A percentile compares a stretch with the other conserved stretches of the same genome.
These are phyloP conservation scores for Listrodromus nycthemerus DNA, from an alignment of 2,888 invertebrate species.

Conservation along the genomic window DNA sequence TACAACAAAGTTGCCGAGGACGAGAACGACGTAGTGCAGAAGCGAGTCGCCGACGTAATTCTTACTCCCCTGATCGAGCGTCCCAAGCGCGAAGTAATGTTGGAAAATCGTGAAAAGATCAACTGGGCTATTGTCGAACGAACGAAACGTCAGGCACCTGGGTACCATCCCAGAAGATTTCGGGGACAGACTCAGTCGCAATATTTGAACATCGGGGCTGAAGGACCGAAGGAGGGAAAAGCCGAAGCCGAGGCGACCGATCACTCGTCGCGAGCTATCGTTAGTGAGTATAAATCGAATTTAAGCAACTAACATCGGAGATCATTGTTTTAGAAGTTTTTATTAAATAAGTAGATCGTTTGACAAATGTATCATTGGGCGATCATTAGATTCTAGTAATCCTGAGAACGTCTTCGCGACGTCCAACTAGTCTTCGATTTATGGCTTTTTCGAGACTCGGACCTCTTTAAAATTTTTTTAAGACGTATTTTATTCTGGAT, in stretches of 20 bases:
- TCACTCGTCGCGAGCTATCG: constrained; percentile 89
- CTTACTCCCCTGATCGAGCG: constrained; percentile 73
- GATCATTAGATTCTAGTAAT: background rate
- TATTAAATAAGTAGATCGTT: background rate
- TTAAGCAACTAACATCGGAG: background rate
- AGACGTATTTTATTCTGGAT: background rate
- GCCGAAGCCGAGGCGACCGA: constrained; percentile 93
- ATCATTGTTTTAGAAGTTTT: background rate
- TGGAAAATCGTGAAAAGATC: constrained; percentile 70
- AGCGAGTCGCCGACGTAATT: constrained; percentile 70
- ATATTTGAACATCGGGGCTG: constrained; percentile 90
- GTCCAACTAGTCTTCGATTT: background rate
- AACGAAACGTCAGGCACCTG: constrained; percentile 75
- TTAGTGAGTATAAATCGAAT: constrained; percentile 87
- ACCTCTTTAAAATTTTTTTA: background rate
- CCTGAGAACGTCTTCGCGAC: background rate
- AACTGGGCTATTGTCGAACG: constrained; percentile 68
- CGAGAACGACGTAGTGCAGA: constrained; percentile 74
- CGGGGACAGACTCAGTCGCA: constrained; percentile 94
- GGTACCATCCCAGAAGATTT: constrained; percentile 85
- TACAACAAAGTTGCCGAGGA: constrained; percentile 79
- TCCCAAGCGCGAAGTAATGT: constrained; percentile 73
- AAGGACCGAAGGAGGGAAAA: constrained; percentile 88
- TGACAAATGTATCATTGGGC: background rate
- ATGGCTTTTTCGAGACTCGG: background rate